A percentile compares a stretch with the other conserved stretches of the same genome.
Conservation (phyloP, 2,113 vertebrate species). For the Odontophorus gujanensis region DNA sequence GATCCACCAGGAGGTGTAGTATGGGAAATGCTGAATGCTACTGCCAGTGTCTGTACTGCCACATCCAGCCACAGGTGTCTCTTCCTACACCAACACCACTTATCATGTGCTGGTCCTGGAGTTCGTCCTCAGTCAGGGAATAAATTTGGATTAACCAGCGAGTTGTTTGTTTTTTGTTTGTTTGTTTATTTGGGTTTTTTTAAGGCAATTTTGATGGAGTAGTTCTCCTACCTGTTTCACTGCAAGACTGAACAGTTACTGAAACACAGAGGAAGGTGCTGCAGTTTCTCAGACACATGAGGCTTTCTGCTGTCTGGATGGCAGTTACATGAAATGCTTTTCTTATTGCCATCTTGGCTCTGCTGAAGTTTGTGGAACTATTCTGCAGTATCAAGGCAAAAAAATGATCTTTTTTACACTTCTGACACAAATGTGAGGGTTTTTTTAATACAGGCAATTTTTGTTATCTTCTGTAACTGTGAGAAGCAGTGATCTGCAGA, state of each 20-base stretch:
- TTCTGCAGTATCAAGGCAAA: background rate
- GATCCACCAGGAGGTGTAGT: background rate
- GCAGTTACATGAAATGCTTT: background rate
- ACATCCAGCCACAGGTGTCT: background rate
- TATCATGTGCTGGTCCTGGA: background rate
- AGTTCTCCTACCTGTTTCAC: background rate
- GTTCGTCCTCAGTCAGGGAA: background rate
- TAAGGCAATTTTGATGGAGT: background rate
- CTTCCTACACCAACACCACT: background rate
- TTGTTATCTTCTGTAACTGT: background rate
- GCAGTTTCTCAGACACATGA: background rate
- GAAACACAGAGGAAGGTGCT: background rate
- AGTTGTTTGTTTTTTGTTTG: background rate
- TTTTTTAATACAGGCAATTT: background rate
- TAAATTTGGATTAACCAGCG: background rate
- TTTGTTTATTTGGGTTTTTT: background rate
- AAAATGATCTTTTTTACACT: fast-evolving
- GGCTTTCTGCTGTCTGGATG: background rate
- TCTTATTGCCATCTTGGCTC: background rate
- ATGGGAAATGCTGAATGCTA: background rate
- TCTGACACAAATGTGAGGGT: background rate
- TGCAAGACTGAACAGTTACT: background rate
- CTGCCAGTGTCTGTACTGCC: background rate
- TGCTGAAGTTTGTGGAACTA: background rate
- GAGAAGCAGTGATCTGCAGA: background rate